Base-by-base conservation (phyloP, 2,888 invertebrate species). In the Sarcophaga subvicina region DNA sequence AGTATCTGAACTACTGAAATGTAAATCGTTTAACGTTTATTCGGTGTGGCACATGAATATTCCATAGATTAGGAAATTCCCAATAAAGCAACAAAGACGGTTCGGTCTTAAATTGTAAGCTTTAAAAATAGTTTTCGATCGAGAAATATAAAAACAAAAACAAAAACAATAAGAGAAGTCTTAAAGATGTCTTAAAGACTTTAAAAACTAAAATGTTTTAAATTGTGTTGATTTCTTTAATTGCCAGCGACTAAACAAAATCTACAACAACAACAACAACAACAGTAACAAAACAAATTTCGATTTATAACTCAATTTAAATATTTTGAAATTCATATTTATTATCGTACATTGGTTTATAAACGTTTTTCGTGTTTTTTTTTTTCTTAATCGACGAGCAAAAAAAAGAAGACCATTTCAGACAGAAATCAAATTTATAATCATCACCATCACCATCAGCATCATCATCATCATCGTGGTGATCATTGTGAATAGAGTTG, bases 41-140 rank as follows among this genome's bases (percentile, higher is more conserved):
- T 37, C 80, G 12, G 84, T 84, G 84, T 84, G 84, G 84, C 79
- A 80, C 80, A 64, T 84, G 83, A 75, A 84, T 84, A 84, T 75
- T 77, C 10, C n/a, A 62, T 62, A 47, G 70, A 82, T 87, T 87
- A 79, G 87, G 87, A 87, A 87, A 87, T 87, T 84, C 87, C 81
- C 63, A 69, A 72, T 10, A 22, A 63, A 62, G n/a, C 45, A 73
- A 66, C 67, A 54, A 49, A 64, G 17, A 25, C 14, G 59, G 14
- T 75, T 54, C 54, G 37, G 49, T 83, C n/a, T 62, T 37, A 62
- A 73, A 73, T 66, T 78, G 82, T 73, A 71, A 72, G 72, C 66
- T 67, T 47, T 2, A 37, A 37, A 37, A 37, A 10, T 8, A 10
- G 37, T 37, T 37, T 37, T 37, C 8, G 8, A 37, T 2, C 37